Evolutionary conservation across 2,797 vertebrate genomes (phyloP).

Genomic region (Pipistrellus nathusii): DNA sequence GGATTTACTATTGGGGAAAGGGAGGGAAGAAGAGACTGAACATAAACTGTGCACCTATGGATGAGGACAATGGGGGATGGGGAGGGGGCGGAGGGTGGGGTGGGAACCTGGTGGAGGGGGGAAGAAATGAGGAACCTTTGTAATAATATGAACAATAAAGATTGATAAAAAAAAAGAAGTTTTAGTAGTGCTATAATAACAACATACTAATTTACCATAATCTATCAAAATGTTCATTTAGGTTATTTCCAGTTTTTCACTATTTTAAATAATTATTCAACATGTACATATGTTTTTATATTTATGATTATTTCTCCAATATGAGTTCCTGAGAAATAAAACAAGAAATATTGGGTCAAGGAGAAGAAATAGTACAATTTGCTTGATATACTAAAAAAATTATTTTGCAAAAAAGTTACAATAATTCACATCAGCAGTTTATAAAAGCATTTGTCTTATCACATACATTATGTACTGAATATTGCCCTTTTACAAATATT

Average conservation of each 20-base stretch:
- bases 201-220: slow-evolving; percentile 37
- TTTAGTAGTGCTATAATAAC: neutral
- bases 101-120: no score
- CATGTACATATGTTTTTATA: neutral
- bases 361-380: neutral
- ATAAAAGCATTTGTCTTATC: slow-evolving; percentile 43
- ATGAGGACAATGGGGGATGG: no score
- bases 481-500: neutral
- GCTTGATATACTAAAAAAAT: slow-evolving; percentile 29
- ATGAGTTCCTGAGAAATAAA: slow-evolving; percentile 49
- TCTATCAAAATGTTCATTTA: slow-evolving; percentile 26
- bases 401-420: slow-evolving; percentile 60
- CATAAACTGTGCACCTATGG: no score
- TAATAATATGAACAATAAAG: no score
- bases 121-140: no score
- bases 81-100: no score
- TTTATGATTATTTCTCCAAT: slow-evolving; percentile 34
- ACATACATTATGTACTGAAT: neutral
- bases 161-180: slow-evolving; percentile 44
- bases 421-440: slow-evolving; percentile 57
- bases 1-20: no score
- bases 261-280: slow-evolving; percentile 26
- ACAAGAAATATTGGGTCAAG: slow-evolving; percentile 35
- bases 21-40: no score
- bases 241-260: slow-evolving; percentile 11